These are phyloP conservation scores for Drosophila putrida DNA, from an alignment of 2,888 invertebrate genomes.

Conservation along the genomic window DNA sequence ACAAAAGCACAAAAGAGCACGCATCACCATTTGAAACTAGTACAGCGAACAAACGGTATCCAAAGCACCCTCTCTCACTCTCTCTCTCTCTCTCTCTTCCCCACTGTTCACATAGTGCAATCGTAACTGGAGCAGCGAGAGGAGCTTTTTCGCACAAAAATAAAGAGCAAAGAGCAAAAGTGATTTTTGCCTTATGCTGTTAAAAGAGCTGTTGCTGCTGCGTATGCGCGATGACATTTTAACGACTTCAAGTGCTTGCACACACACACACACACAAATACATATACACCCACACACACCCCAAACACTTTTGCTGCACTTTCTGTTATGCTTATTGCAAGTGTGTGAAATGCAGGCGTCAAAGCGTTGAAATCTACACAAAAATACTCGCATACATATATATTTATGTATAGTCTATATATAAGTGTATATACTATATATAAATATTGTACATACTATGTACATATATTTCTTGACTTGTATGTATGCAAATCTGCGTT, in stretches of 20 bases:
- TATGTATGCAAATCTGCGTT: slow-evolving; percentile 23
- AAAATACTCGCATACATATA: neutral
- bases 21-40: slow-evolving; percentile 23
- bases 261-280: slow-evolving; percentile 19
- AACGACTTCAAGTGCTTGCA: slow-evolving; percentile 41
- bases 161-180: slow-evolving; percentile 20
- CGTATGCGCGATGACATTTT: slow-evolving; percentile 72
- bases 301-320: slow-evolving; percentile 15
- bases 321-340: slow-evolving; percentile 24
- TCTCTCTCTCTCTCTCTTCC: neutral
- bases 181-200: slow-evolving; percentile 17
- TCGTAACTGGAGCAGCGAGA: slow-evolving; percentile 44
- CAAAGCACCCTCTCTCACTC: neutral
- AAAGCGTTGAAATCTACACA: slow-evolving; percentile 22
- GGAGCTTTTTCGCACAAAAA: slow-evolving; percentile 22
- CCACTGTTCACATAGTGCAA: slow-evolving; percentile 14
- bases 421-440: neutral
- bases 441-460: neutral
- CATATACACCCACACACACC: slow-evolving; percentile 18
- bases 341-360: slow-evolving; percentile 26
- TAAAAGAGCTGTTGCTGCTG: slow-evolving; percentile 33
- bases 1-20: slow-evolving; percentile 33
- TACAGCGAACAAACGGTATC: slow-evolving; percentile 5
- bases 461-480: neutral
- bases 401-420: slow-evolving; percentile 4